Percentiles rank a stretch among this genome's conserved stretches.
Conservation (phyloP, 2,113 vertebrate species). For the Crotalus viridis region DNA sequence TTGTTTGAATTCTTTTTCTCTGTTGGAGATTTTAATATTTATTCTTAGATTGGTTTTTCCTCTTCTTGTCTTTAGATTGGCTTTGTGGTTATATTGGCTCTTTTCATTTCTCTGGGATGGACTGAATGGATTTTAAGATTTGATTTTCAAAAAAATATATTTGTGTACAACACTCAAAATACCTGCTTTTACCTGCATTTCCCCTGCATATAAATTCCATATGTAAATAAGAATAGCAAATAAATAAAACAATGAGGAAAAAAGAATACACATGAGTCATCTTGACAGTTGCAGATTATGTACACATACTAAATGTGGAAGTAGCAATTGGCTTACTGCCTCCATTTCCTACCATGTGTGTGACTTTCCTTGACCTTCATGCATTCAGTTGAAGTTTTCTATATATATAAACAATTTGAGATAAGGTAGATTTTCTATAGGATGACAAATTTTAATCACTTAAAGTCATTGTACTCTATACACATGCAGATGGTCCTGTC, state of each 20-base stretch:
- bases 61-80: neutral
- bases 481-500: neutral
- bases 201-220: neutral
- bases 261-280: neutral
- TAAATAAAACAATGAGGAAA: neutral
- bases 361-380: neutral
- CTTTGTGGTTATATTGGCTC: neutral
- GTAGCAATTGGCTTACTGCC: neutral
- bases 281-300: neutral
- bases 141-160: neutral
- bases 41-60: neutral
- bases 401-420: neutral
- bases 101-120: neutral
- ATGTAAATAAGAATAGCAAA: neutral
- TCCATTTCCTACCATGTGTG: neutral
- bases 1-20: neutral
- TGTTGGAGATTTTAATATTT: neutral
- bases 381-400: neutral
- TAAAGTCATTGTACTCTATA: neutral
- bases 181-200: neutral
- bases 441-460: neutral
- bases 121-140: neutral
- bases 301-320: no score
- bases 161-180: neutral
- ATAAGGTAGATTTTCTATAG: neutral